Evolutionary conservation across 1,140 invertebrate genomes (phyloP), one percentile per base, ranked within the genome.

Genomic region (Magallana ariakensis): DNA sequence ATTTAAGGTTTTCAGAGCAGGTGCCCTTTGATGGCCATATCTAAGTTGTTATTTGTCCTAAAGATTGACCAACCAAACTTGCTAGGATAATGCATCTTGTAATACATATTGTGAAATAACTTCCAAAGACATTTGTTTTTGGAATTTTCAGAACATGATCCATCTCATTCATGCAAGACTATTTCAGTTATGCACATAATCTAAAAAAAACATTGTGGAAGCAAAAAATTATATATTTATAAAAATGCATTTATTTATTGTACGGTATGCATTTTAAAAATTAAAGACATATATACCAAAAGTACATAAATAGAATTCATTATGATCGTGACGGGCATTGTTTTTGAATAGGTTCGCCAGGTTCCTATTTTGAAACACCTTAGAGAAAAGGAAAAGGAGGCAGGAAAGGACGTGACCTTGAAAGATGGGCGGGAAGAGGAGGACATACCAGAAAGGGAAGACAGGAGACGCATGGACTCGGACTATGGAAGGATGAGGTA

Each of bases 351-450:
- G 88, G 57, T 88, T 4, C 26, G 84, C 6, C 87, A 88, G 19
- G 85, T 92, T 58, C 92, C 92, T 22, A 90, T 93, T 4, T 87
- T 93, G 83, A 90, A 90, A 57, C 86, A 87, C 33, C 87, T 93
- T 33, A 85, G 91, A 15, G 89, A 91, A 6, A 85, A 87, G 33
- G 91, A 93, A 75, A 89, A 88, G 10, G 91, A 92, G 15, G 89
- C 85, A 11, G 92, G 92, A 2, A 89, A 87, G 11, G 91, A 93
- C 80, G 91, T 92, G 0, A 90, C 87, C 10, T 86, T 93, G 55
- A 92, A 92, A 81, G 92, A 90, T 56, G 88, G 88, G 1, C 70
- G 80, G 8, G 87, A 89, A 55, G 88, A 89, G 60, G 83, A 86
- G 9, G 87, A 92, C 62, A 90, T 88, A 7, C 90, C 92, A 58